Evolutionary conservation across 1,140 invertebrate genomes (phyloP), one percentile per base, ranked within the genome.

Genomic region (Drosophila erecta): DNA sequence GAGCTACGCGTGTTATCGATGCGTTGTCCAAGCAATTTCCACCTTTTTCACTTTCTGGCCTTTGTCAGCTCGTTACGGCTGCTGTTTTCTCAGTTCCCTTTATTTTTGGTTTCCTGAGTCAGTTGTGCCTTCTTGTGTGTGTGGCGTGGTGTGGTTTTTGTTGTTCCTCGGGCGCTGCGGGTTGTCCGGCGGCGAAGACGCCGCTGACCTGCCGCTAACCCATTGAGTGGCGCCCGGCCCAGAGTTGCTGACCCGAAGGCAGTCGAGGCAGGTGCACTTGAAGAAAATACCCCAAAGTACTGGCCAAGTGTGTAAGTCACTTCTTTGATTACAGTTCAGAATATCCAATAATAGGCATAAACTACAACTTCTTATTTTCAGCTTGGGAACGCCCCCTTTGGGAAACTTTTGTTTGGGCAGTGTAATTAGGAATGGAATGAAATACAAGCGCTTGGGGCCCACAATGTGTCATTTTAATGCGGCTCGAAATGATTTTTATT

Each of bases 391-490:
- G 8, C 17, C 6, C 17, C 17, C 17, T 1, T n/a, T n/a, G n/a
- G n/a, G n/a, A 17, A 17, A 8, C 6, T 2, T 17, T 17, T n/a
- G 5, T 41, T 49, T 35, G 35, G n/a, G 1, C n/a, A 51, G 44
- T 67, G 59, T n/a, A 30, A 49, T 50, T 4, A 37, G 14, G 50
- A 35, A n/a, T 4, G n/a, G 17, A 5, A 38, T 33, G 2, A 61
- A 59, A 59, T 22, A 14, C 54, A 12, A 22, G 22, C n/a, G 20
- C 6, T 24, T 20, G 12, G 44, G 14, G 17, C 20, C 51, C 44
- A 79, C 80, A 84, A 85, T 85, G 81, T 85, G 81, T 85, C 83
- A 85, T 86, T 85, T 86, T 86, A 86, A 86, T 85, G 83, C 66
- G 49, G 59, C 44, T 80, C 47, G 55, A 50, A 77, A 86, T 81